Evolutionary conservation across 2,113 vertebrate species (phyloP).

Genomic region (Cranoglanis bouderius): DNA sequence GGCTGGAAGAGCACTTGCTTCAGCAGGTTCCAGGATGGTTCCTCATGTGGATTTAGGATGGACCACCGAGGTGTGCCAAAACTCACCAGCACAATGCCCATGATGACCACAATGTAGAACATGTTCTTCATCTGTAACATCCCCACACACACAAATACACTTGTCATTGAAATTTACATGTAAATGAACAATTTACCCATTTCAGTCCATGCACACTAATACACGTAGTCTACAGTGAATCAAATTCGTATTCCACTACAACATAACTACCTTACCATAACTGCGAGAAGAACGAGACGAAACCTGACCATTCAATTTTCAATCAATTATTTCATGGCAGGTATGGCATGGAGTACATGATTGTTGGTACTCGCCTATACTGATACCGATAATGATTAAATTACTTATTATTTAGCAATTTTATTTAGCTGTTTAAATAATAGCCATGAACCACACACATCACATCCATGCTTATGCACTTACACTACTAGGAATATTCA

Average conservation of each 20-base stretch:
- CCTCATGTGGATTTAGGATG: conserved; percentile 86
- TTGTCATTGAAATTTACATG: background rate
- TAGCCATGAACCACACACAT: background rate
- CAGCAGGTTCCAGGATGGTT: conserved; percentile 87
- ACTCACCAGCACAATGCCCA: conserved; percentile 93
- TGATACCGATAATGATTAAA: background rate
- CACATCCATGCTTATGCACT: background rate
- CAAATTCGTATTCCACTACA: no score
- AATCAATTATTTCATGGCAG: background rate
- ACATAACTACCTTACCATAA: no score
- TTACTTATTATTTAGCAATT: background rate
- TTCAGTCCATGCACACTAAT: background rate
- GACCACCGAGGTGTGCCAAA: conserved; percentile 93
- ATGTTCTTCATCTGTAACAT: conserved; percentile 87
- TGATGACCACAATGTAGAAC: conserved; percentile 97
- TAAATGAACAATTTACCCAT: background rate
- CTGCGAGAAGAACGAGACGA: no score
- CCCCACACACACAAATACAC: background rate
- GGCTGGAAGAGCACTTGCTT: conserved; percentile 91
- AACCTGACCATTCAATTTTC: no score
- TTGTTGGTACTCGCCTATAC: background rate
- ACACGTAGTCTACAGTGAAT: no score
- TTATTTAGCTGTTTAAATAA: background rate
- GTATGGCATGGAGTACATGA: background rate
- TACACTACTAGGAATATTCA: background rate